These are phyloP conservation scores for Hylomyscus alleni DNA, from an alignment of 2,797 vertebrate species.

Conservation along the genomic window DNA sequence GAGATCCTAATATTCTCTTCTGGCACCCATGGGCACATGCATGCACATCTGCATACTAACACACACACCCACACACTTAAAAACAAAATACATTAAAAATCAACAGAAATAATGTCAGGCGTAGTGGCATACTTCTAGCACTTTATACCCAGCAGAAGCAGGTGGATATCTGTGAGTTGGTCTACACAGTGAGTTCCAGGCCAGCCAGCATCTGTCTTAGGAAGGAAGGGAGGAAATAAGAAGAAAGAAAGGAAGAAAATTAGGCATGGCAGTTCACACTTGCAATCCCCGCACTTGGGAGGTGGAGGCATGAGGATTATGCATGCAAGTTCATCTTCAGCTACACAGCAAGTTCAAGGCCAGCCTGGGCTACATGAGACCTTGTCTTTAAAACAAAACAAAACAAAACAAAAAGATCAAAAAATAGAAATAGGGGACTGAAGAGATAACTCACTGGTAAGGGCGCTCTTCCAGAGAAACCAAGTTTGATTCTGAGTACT, in stretches of 20 bases:
- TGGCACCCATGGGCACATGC: background rate
- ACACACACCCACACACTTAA: background rate
- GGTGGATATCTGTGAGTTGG: background rate
- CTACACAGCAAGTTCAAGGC: background rate
- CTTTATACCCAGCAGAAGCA: background rate
- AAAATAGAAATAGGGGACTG: background rate
- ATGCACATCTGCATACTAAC: background rate
- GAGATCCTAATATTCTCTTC: background rate
- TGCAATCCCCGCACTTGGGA: background rate
- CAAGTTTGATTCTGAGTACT: background rate
- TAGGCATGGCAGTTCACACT: background rate
- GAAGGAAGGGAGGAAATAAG: background rate
- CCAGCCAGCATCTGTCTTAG: background rate
- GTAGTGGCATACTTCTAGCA: background rate
- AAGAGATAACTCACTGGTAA: background rate
- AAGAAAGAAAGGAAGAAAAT: background rate
- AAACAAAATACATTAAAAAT: background rate
- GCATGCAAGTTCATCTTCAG: background rate
- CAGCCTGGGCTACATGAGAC: background rate
- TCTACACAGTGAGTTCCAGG: background rate
- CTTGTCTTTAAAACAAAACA: background rate
- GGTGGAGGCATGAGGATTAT: background rate
- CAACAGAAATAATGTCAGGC: background rate
- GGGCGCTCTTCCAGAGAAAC: background rate
- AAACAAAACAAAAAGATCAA: background rate